Base-by-base conservation (phyloP, 1,140 invertebrate species). In the Nasonia longicornis region DNA sequence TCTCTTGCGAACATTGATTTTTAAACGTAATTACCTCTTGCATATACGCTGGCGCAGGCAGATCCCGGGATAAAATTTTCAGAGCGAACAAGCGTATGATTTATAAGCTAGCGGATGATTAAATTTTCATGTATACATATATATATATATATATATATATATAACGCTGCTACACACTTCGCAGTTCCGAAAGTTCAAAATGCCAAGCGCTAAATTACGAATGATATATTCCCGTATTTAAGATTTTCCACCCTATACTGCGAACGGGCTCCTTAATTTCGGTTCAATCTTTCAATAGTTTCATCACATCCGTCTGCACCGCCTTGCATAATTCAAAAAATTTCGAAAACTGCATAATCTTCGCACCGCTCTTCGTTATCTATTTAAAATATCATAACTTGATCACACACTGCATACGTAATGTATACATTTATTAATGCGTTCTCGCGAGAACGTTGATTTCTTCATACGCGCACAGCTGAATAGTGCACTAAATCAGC, bases 21-120 rank as follows among this genome's bases (percentile, higher is more conserved):
- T 35, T 70, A 16, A 70, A 70, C 35, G 29, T 70, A 70, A 70
- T 70, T 70, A 70, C 31, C 69, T 38, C 69, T 26, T 29, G 11
- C 14, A 70, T 70, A 35, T 70, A 70, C 38, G 31, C 14, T 35
- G 12, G 12, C 12, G 29, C 16, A 70, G 16, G 7, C 4, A 31
- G 29, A 70, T 4, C 31, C 14, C 14, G 20, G 52, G 20, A 58
- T 20, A 58, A 58, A 73, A 73, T 42, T 73, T 48, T 1, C n/a
- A 48, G 6, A 58, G 52, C 38, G 16, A 14, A 20, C 26, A 26
- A 73, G 35, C 16, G 22, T 12, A 48, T 73, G 35, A 73, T 73
- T 73, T 73, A 73, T 48, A 73, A 48, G 6, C 71, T 12, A 6
- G 20, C 26, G 8, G n/a, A 73, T 48, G 7, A 73, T 73, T 73